Evolutionary conservation across 2,797 vertebrate species (phyloP).

Genomic region (Ficedula albicollis): DNA sequence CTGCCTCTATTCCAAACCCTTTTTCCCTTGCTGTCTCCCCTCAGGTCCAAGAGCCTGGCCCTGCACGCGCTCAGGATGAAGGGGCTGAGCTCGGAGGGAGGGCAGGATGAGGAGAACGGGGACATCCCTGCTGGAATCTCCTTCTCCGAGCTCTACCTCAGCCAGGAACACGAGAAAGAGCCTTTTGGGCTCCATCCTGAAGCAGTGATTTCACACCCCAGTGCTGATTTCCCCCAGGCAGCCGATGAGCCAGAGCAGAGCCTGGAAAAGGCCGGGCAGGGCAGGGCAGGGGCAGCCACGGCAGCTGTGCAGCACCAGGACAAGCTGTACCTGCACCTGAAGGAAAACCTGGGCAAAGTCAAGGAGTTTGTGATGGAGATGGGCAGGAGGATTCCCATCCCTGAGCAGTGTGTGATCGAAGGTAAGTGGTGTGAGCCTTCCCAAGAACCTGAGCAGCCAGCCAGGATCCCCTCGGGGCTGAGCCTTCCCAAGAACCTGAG

Average conservation of each 20-base stretch:
- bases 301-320: constrained; percentile 74
- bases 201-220: constrained; percentile 19
- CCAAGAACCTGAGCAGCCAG: neutral
- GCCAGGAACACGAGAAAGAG: constrained; percentile 57
- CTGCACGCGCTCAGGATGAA: constrained; percentile 77
- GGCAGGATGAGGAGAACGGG: constrained; percentile 70
- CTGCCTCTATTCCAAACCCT: neutral
- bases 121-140: constrained; percentile 73
- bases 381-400: constrained; percentile 85
- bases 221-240: neutral
- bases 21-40: neutral
- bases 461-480: neutral
- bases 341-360: constrained; percentile 86
- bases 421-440: constrained; percentile 77
- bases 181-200: constrained; percentile 38
- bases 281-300: neutral
- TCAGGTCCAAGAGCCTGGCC: constrained; percentile 91
- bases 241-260: neutral
- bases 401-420: constrained; percentile 91
- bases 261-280: neutral
- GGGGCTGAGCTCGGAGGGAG: constrained; percentile 75
- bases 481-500: neutral
- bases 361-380: constrained; percentile 83
- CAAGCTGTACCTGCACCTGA: constrained; percentile 86
- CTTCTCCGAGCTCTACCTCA: constrained; percentile 68